Conservation (phyloP, 2,113 vertebrate species). For the Elephas maximus region DNA sequence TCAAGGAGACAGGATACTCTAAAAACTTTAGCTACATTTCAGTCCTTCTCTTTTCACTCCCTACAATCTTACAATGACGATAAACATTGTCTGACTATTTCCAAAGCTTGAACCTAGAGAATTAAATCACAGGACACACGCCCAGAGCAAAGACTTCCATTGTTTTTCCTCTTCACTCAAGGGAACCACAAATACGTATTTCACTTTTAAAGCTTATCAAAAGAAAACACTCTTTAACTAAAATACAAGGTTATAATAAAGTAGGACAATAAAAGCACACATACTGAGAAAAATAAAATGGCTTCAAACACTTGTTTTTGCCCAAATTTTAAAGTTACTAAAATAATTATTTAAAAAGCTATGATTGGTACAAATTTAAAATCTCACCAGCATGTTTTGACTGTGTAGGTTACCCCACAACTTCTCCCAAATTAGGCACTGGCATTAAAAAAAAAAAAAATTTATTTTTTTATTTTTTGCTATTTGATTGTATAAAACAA, state of each 20-base stretch:
- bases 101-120: background rate
- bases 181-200: background rate
- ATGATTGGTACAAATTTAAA: background rate
- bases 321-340: background rate
- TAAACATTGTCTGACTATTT: background rate
- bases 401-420: background rate
- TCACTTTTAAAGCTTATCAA: background rate
- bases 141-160: background rate
- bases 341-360: background rate
- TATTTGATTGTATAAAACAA: background rate
- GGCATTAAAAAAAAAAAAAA: background rate
- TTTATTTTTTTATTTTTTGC: background rate
- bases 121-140: background rate
- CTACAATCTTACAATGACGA: background rate
- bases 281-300: background rate
- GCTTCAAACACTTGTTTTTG: background rate
- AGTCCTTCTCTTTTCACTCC: background rate
- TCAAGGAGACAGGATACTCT: background rate
- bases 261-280: background rate
- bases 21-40: background rate
- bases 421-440: background rate
- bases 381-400: background rate
- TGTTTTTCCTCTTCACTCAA: background rate
- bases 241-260: background rate
- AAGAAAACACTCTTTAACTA: slow-evolving; percentile 11